These are phyloP conservation scores for Coecobrya sp. DNA, from an alignment of 2,888 invertebrate genomes.

Conservation along the genomic window DNA sequence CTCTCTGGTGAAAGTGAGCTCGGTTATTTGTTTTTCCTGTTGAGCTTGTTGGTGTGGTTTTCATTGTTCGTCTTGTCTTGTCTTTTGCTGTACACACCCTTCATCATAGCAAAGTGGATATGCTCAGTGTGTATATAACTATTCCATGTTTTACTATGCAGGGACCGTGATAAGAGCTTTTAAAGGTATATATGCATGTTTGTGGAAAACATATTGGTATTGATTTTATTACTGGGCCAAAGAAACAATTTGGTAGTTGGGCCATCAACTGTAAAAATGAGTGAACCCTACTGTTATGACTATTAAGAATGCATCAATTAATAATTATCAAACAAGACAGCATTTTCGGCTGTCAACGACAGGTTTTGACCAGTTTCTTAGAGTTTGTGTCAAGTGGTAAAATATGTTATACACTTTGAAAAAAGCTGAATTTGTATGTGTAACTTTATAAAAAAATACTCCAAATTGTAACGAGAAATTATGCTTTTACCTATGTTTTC, in stretches of 20 bases:
- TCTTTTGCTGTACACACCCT: not conserved
- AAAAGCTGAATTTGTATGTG: too few relatives aligned
- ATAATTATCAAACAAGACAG: too few relatives aligned
- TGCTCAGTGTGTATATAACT: not conserved
- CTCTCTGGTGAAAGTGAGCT: slow-evolving; percentile 23
- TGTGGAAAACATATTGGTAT: not conserved
- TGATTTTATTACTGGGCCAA: slow-evolving; percentile 20
- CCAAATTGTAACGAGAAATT: too few relatives aligned
- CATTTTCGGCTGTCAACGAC: too few relatives aligned
- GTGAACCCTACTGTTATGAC: too few relatives aligned
- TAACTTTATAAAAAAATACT: too few relatives aligned
- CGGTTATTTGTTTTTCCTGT: slow-evolving; percentile 32
- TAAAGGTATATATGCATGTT: not conserved
- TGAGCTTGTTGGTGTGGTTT: slow-evolving; percentile 30
- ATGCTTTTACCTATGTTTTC: too few relatives aligned
- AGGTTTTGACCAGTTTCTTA: too few relatives aligned
- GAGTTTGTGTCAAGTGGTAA: too few relatives aligned
- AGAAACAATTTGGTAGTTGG: not conserved
- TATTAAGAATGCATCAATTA: too few relatives aligned
- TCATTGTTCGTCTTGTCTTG: not conserved
- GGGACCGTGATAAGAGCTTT: not conserved
- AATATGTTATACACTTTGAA: too few relatives aligned
- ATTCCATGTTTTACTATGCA: not conserved
- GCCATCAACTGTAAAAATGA: too few relatives aligned
- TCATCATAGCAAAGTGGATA: not conserved